A percentile compares a stretch with the other conserved stretches of the same genome.
Conservation (phyloP, 2,113 vertebrate species). For the Alligator sinensis region DNA sequence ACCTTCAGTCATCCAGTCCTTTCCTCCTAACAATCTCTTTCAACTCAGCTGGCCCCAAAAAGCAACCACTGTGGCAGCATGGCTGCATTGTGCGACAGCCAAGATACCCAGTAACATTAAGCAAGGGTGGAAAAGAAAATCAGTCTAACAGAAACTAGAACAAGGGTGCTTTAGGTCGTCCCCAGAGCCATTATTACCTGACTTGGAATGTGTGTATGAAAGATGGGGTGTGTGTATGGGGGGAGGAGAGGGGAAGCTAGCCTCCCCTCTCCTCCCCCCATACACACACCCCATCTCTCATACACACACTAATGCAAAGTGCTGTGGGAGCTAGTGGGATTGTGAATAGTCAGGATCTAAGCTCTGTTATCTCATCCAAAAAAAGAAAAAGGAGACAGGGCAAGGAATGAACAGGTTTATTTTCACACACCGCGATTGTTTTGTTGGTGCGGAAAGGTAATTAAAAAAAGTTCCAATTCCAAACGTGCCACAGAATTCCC, state of each 20-base stretch:
- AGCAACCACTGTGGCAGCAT: background rate
- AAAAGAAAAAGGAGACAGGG: constrained; percentile 1
- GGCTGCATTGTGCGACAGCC: background rate
- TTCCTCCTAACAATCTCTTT: background rate
- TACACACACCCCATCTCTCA: no score
- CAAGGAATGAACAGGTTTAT: constrained; percentile 63
- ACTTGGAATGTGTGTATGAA: constrained; percentile 62
- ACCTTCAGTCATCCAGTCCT: background rate
- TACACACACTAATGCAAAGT: constrained; percentile 40
- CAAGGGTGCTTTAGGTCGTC: constrained; percentile 55
- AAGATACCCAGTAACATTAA: background rate
- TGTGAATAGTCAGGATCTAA: background rate
- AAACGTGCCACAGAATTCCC: constrained; percentile 82
- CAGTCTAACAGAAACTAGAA: background rate
- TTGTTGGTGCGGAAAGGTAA: constrained; percentile 77
- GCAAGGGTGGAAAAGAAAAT: background rate
- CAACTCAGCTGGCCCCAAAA: background rate
- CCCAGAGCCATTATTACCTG: constrained; percentile 23
- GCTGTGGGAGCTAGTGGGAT: constrained; percentile 39
- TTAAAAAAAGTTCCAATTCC: constrained; percentile 83
- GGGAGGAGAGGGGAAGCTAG: no score
- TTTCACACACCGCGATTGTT: constrained; percentile 71
- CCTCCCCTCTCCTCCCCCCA: background rate
- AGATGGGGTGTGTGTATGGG: no score
- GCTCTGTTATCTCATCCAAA: background rate